Conservation (phyloP, 2,888 invertebrate genomes). For the Nephrotoma guestfalica region DNA sequence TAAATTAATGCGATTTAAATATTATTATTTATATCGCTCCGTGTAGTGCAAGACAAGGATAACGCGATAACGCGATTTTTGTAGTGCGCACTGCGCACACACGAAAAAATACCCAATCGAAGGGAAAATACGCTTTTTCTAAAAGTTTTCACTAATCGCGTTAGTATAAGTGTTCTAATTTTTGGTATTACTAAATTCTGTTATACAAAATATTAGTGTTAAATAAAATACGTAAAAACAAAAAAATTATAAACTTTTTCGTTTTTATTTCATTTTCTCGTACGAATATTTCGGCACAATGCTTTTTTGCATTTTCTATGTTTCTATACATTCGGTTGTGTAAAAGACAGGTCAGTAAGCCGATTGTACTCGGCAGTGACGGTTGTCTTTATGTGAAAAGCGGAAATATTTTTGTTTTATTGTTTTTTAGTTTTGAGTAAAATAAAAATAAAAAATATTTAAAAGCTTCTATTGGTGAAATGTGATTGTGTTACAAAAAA, state of each 20-base stretch:
- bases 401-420: background rate
- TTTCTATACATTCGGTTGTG: background rate
- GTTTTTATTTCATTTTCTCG: background rate
- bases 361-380: background rate
- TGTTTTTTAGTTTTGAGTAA: background rate
- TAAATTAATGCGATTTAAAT: background rate
- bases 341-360: conserved; percentile 2
- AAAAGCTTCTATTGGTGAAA: background rate
- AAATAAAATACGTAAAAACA: background rate
- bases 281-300: background rate
- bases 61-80: background rate
- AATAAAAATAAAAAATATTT: background rate
- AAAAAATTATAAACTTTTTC: background rate
- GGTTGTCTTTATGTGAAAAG: background rate
- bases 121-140: background rate
- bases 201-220: conserved; percentile 1
- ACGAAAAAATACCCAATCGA: background rate
- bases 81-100: background rate
- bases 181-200: background rate
- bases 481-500: background rate
- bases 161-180: background rate
- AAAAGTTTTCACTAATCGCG: background rate
- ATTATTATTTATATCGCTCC: background rate
- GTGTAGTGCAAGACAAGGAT: background rate
- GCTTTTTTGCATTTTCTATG: background rate